These are phyloP conservation scores for Sturmia bella DNA, from an alignment of 2,888 invertebrate species.

Conservation along the genomic window DNA sequence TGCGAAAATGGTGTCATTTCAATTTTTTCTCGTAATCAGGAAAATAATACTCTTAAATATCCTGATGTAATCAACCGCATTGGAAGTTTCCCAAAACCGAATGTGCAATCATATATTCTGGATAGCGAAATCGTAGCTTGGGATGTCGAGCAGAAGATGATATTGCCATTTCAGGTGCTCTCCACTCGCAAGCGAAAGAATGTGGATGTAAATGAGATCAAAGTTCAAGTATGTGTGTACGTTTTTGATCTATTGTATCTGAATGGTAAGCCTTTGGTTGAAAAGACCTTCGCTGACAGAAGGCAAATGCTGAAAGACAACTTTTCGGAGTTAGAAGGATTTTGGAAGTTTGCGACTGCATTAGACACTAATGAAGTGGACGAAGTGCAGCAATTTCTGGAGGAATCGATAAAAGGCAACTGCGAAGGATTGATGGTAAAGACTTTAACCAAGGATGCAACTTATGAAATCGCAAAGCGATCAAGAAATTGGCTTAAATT, in stretches of 20 bases:
- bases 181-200: constrained; percentile 97
- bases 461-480: constrained; percentile 98
- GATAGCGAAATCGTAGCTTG: constrained; percentile 99
- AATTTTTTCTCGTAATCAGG: constrained; percentile 97
- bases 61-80: constrained; percentile 94
- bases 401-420: constrained; percentile 96
- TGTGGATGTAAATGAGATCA: constrained; percentile 83
- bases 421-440: constrained; percentile 99
- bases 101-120: constrained; percentile 91
- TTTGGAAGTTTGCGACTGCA: constrained; percentile 93
- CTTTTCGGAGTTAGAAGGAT: constrained; percentile 88
- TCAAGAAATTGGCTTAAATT: constrained; percentile 97
- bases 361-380: constrained; percentile 93
- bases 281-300: constrained; percentile 88
- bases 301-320: constrained; percentile 87
- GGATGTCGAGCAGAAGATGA: constrained; percentile 92
- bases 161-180: constrained; percentile 97
- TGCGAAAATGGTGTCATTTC: constrained; percentile 86
- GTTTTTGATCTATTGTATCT: constrained; percentile 97
- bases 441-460: constrained; percentile 91
- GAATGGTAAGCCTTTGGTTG: constrained; percentile 93
- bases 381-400: constrained; percentile 95
- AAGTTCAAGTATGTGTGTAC: constrained; percentile 94
- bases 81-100: constrained; percentile 83
- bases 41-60: constrained; percentile 96